Evolutionary conservation across 2,888 invertebrate species (phyloP), one percentile per base, ranked within the genome.

Genomic region (Eugnorisma glareosa): DNA sequence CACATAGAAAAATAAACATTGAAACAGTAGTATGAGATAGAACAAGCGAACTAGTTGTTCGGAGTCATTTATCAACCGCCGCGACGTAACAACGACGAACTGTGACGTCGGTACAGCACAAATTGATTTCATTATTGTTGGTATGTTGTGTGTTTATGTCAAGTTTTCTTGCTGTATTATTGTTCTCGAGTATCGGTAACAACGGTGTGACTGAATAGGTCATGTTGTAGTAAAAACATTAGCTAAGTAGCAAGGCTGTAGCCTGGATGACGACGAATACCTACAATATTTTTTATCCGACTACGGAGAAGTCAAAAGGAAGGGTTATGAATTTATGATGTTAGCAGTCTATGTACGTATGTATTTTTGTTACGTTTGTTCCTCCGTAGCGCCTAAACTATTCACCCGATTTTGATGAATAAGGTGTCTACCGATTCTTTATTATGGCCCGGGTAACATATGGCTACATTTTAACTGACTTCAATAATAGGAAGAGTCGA

Each of bases 1-100:
- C 37, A 76, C 67, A 87, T 31, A 70, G 40, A 81, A 80, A 84
- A 79, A 79, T 68, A 76, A 73, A 81, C 73, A 79, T 79, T 80
- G 76, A 74, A 86, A 83, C 71, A 40, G 67, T 59, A 67, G 77
- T 61, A 79, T 73, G 75, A 82, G 77, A 85, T 86, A 80, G 81
- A 88, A 84, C 86, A 82, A 84, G 75, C 48, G 79, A 82, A 79
- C 79, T 81, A 74, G 79, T 80, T 71, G 81, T 70, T 66, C 37
- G 31, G 45, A 75, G 85, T 92, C 92, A 92, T 93, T 92, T 91
- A 92, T 93, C 93, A 93, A 87, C 82, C 79, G 92, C 86, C 89
- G 88, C 88, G 90, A 87, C 88, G 87, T 86, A 81, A 84, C 87
- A 82, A 84, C 88, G 86, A 81, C 82, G 81, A 84, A 61, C 54